Evolutionary conservation across 1,140 invertebrate species (phyloP).

Genomic region (Aricia agestis): DNA sequence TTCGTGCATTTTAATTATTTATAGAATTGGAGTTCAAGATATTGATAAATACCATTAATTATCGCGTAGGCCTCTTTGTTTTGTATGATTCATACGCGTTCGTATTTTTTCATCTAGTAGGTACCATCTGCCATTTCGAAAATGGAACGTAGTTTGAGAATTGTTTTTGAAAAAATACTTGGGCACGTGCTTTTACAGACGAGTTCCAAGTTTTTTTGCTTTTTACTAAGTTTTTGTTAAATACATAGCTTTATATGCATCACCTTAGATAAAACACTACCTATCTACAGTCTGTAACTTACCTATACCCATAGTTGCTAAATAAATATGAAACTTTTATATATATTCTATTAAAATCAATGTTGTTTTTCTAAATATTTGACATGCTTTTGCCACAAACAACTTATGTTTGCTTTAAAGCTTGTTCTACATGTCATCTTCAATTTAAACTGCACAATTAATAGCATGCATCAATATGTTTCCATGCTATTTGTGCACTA

Average conservation of each 20-base stretch:
- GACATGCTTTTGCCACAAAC: too few species aligned
- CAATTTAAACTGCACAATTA: too few species aligned
- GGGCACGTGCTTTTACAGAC: not conserved
- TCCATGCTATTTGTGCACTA: too few species aligned
- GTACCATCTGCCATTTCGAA: slow-evolving; percentile 8
- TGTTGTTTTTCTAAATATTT: too few species aligned
- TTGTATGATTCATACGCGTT: not conserved
- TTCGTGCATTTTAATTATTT: slow-evolving; percentile 14
- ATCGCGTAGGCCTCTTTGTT: not conserved
- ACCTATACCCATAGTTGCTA: too few species aligned
- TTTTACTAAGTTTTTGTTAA: not conserved
- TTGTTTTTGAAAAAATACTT: not conserved
- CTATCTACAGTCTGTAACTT: too few species aligned
- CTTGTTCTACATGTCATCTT: too few species aligned
- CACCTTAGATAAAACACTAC: too few species aligned
- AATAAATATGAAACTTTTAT: too few species aligned
- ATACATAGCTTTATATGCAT: not conserved
- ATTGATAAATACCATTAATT: not conserved
- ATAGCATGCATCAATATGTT: too few species aligned
- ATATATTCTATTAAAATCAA: too few species aligned
- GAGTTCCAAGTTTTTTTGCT: not conserved
- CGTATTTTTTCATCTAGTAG: not conserved
- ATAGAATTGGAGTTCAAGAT: not conserved
- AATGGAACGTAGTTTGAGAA: not conserved
- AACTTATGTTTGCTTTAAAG: too few species aligned